Evolutionary conservation across 2,113 vertebrate species (phyloP).

Genomic region (Terrapene triunguis): DNA sequence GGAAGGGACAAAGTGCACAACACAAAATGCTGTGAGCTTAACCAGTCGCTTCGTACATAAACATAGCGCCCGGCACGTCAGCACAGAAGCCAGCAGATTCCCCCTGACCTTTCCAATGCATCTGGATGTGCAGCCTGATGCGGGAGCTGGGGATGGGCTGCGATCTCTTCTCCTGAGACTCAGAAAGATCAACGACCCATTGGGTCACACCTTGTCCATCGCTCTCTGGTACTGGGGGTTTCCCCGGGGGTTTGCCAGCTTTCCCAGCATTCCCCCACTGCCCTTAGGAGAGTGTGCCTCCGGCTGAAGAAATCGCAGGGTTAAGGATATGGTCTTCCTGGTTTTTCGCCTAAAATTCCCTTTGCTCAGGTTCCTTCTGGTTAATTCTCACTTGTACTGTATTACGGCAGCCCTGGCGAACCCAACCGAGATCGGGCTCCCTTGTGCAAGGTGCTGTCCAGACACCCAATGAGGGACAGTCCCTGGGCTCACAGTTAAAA

Average conservation of each 20-base stretch:
- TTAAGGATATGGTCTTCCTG: background rate
- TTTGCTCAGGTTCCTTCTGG: background rate
- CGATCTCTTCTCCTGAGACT: too few relatives aligned
- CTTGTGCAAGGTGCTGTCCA: background rate
- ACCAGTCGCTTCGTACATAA: background rate
- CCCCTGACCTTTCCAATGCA: background rate
- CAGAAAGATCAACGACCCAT: too few relatives aligned
- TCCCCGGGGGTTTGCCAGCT: too few relatives aligned
- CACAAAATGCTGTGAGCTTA: background rate
- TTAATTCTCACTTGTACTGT: background rate
- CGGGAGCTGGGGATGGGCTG: background rate
- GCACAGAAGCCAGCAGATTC: background rate
- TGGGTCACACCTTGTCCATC: too few relatives aligned
- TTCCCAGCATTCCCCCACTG: too few relatives aligned
- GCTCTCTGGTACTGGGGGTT: too few relatives aligned
- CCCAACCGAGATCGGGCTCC: background rate
- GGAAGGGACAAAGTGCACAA: background rate
- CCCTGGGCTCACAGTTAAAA: background rate
- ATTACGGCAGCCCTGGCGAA: background rate
- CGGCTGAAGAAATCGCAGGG: too few relatives aligned
- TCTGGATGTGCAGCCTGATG: background rate
- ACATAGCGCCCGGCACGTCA: background rate
- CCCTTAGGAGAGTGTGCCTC: too few relatives aligned
- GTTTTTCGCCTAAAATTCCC: too few relatives aligned
- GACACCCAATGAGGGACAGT: background rate